Conservation (phyloP, 2,113 vertebrate species). For the Hydropotes inermis region DNA sequence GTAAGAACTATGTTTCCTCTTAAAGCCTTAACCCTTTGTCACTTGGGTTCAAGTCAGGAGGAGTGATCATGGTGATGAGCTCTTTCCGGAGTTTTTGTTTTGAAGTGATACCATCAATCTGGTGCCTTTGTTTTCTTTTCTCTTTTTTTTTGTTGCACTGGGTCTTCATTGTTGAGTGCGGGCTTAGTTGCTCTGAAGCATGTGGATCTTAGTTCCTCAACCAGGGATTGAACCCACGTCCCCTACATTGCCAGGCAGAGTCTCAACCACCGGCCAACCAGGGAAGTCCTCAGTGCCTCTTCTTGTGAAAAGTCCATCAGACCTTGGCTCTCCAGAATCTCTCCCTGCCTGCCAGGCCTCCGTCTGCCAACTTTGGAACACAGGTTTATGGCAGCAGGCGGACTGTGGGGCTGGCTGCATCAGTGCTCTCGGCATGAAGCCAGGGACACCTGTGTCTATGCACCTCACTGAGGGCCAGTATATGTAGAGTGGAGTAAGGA, state of each 20-base stretch:
- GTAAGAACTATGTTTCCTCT: neutral
- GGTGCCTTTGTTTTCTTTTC: neutral
- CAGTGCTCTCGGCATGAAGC: neutral
- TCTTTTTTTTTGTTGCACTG: neutral
- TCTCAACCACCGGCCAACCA: neutral
- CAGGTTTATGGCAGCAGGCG: neutral
- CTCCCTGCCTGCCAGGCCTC: neutral
- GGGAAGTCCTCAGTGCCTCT: neutral
- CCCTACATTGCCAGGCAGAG: neutral
- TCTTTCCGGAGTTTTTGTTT: neutral
- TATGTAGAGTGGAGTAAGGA: neutral
- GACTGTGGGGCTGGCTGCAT: neutral
- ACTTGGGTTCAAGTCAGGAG: neutral
- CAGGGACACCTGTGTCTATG: neutral
- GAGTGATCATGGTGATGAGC: neutral
- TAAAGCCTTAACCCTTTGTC: neutral
- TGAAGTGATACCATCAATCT: neutral
- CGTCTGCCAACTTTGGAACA: neutral
- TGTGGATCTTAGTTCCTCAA: neutral
- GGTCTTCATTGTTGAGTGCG: neutral
- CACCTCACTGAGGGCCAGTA: neutral
- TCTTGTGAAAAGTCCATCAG: neutral
- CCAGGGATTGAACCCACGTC: neutral
- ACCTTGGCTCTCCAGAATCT: neutral
- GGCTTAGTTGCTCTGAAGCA: neutral